phyloP scores from a whole-genome alignment of 92 coral and sea anemone species.

The Galaxea fascicularis region DNA sequence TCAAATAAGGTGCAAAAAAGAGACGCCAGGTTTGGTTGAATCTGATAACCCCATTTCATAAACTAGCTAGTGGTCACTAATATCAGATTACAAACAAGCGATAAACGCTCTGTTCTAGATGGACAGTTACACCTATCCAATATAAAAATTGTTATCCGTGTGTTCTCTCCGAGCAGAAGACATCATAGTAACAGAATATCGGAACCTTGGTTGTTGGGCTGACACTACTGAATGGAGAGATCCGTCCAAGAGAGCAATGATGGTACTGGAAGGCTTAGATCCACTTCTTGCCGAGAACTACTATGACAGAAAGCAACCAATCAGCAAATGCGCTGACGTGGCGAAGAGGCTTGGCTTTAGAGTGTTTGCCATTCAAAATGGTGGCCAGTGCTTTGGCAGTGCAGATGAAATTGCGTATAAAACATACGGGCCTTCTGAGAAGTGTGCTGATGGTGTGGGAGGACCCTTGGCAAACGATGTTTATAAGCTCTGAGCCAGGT shows the following conservation, averaged over 20 bases:
- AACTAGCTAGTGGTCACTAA: too few species aligned
- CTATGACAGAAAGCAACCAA: constrained; percentile 82
- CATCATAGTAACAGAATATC: constrained; percentile 93
- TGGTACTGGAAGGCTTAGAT: constrained; percentile 83
- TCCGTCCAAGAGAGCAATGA: constrained; percentile 80
- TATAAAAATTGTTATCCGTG: background rate
- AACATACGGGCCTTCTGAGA: constrained; percentile 90
- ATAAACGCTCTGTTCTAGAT: too few species aligned
- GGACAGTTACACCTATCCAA: too few species aligned
- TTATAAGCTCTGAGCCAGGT: constrained; percentile 63
- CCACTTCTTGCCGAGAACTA: constrained; percentile 72
- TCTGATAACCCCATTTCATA: too few species aligned
- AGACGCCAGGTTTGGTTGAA: too few species aligned
- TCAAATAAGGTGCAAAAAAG: too few species aligned
- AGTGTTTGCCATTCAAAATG: constrained; percentile 94
- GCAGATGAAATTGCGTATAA: constrained; percentile 60
- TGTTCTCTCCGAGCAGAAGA: constrained; percentile 70
- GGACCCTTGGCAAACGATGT: constrained; percentile 94
- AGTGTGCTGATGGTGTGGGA: constrained; percentile 88
- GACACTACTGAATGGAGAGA: constrained; percentile 92
- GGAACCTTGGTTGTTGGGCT: constrained; percentile 96
- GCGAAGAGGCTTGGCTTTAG: constrained; percentile 84
- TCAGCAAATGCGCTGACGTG: constrained; percentile 95
- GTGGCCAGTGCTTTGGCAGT: constrained; percentile 96
- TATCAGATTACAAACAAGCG: too few species aligned